These are phyloP conservation scores for Sphaeramia orbicularis DNA, from an alignment of 2,797 vertebrate genomes.

Conservation along the genomic window DNA sequence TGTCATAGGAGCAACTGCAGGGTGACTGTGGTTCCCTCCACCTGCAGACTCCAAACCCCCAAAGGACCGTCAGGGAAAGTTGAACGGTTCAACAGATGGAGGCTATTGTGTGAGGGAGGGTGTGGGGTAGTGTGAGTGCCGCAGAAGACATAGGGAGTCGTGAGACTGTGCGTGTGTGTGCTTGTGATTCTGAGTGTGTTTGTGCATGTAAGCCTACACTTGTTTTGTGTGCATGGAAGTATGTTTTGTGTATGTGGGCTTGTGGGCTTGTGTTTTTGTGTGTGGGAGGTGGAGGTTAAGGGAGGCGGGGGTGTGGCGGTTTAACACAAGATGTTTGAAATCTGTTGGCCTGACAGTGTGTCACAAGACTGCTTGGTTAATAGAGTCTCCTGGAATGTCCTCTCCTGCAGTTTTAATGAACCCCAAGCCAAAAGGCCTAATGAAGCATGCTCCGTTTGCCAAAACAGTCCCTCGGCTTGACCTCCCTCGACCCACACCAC, in stretches of 20 bases:
- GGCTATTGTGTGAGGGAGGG: constrained; percentile 68
- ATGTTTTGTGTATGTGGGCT: constrained; percentile 43
- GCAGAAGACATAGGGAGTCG: constrained; percentile 21
- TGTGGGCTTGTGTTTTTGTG: constrained; percentile 47
- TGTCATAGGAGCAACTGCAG: constrained; percentile 61
- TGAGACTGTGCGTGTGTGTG: constrained; percentile 35
- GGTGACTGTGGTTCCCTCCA: constrained; percentile 63
- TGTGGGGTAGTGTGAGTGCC: constrained; percentile 33
- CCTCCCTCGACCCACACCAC: constrained; percentile 71
- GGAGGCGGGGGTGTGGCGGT: constrained; percentile 28
- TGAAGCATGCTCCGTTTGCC: constrained; percentile 82
- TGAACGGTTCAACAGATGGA: constrained; percentile 82
- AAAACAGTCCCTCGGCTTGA: constrained; percentile 78
- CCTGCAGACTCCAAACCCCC: constrained; percentile 64
- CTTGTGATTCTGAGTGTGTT: constrained; percentile 31
- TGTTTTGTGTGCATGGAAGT: constrained; percentile 54
- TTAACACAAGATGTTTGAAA: constrained; percentile 81
- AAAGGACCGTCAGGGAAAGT: constrained; percentile 74
- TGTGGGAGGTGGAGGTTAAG: constrained; percentile 8
- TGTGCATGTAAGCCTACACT: constrained; percentile 47
- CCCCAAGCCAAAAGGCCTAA: constrained; percentile 83
- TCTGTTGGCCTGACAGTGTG: constrained; percentile 73
- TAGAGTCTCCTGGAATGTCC: constrained; percentile 84
- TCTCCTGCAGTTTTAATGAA: constrained; percentile 87
- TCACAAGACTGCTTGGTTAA: constrained; percentile 78